Evolutionary conservation across 2,888 invertebrate genomes (phyloP), one percentile per base, ranked within the genome.

Genomic region (Aplocera efformata): DNA sequence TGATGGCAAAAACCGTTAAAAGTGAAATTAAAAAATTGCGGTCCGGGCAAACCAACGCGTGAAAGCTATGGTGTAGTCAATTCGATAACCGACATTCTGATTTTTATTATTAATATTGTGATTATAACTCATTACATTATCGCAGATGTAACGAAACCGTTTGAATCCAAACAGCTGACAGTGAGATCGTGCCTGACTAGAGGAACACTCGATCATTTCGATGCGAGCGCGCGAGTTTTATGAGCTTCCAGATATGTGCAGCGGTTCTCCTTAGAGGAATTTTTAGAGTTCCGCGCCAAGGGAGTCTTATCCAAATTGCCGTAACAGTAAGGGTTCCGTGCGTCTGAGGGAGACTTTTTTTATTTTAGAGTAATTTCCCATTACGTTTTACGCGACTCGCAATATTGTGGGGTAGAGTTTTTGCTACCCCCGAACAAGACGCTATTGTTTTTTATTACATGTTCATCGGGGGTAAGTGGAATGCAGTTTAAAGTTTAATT

Each of bases 281-380:
- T 78, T 80, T 79, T 80, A 77, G 76, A 74, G 73, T 73, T 66
- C 63, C 67, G 64, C 60, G 67, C 66, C 74, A 46, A 64, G 79
- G 77, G 79, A 75, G 74, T 71, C 72, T 79, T 79, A 80, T 72
- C 79, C 79, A 80, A 82, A 81, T 81, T 79, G 77, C 77, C 77
- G 79, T 71, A 76, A 79, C 80, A 69, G 70, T 75, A 69, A 71
- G 80, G 81, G 77, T 72, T 69, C 69, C 64, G 13, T 17, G 13
- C 13, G 58, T 59, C 62, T 50, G 67, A 67, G 77, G 78, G 76
- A 71, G 71, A 61, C 65, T 71, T 77, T 79, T 80, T 81, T 79
- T 80, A 80, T 81, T 81, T 81, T 82, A 81, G 72, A 81, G 81
- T 81, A 81, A 81, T 82, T 81, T 81, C 75, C 77, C 78, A 81